Evolutionary conservation across 1,140 invertebrate genomes (phyloP), one percentile per base, ranked within the genome.

Genomic region (Portunus trituberculatus): DNA sequence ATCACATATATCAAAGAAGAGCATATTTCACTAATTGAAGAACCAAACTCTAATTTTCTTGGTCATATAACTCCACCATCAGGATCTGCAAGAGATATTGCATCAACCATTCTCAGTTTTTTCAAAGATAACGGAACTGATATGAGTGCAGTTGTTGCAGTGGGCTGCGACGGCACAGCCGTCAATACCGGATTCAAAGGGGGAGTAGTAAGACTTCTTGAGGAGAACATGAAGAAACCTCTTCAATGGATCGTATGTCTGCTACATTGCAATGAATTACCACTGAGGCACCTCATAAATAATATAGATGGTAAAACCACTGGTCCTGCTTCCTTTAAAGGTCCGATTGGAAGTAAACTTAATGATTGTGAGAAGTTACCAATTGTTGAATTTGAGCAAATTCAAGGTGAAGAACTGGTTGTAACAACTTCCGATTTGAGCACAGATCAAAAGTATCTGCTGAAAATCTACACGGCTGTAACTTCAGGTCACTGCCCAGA

Each of bases 401-500:
- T 76, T 76, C 12, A 76, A 76, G 67, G 12, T 14, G 67, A 76
- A 76, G 67, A 76, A 76, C 12, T 76, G 12, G 67, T 76, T 14
- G 67, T 76, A 14, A n/a, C 12, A 12, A 76, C 12, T 14, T 12
- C 12, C n/a, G 67, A 76, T 76, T n/a, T 76, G n/a, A 76, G 67
- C 67, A 76, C 67, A 76, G 67, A 76, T n/a, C n/a, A 76, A n/a
- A 76, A 76, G n/a, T 76, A 76, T 76, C 67, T 76, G 67, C 12
- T n/a, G n/a, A n/a, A n/a, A 76, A 76, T 76, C 67, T 76, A 76
- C 67, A n/a, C 12, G 12, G 67, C 67, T 76, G 67, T 76, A n/a
- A 14, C 67, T 14, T 14, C 12, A 76, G 67, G 67, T 76, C 12
- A 76, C 12, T n/a, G n/a, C n/a, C n/a, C n/a, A n/a, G n/a, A n/a